Conservation (phyloP, 2,888 invertebrate species). For the Hirtodrosophila duncani region DNA sequence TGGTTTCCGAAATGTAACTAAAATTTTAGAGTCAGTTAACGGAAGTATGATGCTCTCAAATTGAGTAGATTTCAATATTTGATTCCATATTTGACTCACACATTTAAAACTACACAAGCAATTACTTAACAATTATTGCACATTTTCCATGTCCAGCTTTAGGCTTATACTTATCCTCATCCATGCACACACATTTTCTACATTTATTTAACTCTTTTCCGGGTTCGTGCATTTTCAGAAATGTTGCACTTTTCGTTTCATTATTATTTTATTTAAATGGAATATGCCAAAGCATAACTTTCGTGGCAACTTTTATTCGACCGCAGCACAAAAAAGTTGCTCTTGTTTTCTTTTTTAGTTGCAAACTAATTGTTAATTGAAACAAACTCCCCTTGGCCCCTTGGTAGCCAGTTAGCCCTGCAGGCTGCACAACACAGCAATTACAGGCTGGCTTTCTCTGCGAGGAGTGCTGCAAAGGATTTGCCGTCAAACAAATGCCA, state of each 20-base stretch:
- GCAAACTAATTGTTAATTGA: constrained; percentile 65
- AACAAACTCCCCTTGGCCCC: constrained; percentile 41
- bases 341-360: constrained; percentile 1
- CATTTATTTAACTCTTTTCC: too few relatives aligned
- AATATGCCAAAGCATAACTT: constrained; percentile 37
- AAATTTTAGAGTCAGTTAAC: too few relatives aligned
- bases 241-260: constrained; percentile 13
- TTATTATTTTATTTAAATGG: constrained; percentile 50
- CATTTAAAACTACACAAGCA: too few relatives aligned
- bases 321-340: constrained; percentile 37
- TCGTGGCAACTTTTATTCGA: constrained; percentile 37
- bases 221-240: background rate
- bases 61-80: too few relatives aligned
- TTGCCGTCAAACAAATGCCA: constrained; percentile 60
- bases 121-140: too few relatives aligned
- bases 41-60: too few relatives aligned
- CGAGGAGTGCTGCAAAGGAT: constrained; percentile 23
- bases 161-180: too few relatives aligned
- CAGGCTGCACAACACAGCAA: too few relatives aligned
- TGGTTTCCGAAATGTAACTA: too few relatives aligned
- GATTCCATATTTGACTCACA: too few relatives aligned
- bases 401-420: background rate
- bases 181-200: too few relatives aligned
- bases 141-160: too few relatives aligned
- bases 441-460: constrained; percentile 9